Evolutionary conservation across 2,797 vertebrate species (phyloP).

Genomic region (Trachurus trachurus): DNA sequence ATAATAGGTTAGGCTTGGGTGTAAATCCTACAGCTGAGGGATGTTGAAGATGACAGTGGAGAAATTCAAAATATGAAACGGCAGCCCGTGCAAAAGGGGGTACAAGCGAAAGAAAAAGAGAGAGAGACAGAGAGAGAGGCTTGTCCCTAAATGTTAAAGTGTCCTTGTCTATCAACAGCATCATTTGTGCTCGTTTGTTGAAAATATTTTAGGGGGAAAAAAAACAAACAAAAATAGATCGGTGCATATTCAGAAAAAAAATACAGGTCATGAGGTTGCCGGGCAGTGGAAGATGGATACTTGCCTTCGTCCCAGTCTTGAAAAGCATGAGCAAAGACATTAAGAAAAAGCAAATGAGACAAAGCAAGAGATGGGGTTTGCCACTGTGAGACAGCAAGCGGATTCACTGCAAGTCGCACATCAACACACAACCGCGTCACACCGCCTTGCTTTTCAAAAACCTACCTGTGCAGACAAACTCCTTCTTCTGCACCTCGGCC

Average conservation of each 20-base stretch:
- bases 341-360: conserved; percentile 61
- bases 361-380: conserved; percentile 55
- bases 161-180: conserved; percentile 20
- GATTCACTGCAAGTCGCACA: background rate
- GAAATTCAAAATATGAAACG: conserved; percentile 22
- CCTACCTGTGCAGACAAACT: conserved; percentile 96
- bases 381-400: conserved; percentile 17
- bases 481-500: conserved; percentile 97
- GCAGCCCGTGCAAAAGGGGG: conserved; percentile 6
- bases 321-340: conserved; percentile 79
- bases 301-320: conserved; percentile 96
- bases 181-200: conserved; percentile 4
- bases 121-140: background rate
- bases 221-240: background rate
- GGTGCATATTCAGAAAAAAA: background rate
- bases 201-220: background rate
- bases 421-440: conserved; percentile 8
- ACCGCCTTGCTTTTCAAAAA: background rate
- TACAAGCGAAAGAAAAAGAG: conserved; percentile 2
- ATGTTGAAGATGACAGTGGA: conserved; percentile 8
- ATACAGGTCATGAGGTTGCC: conserved; percentile 2
- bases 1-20: conserved; percentile 25
- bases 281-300: conserved; percentile 72
- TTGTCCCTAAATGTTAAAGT: conserved; percentile 10
- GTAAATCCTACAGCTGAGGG: conserved; percentile 15